Base-by-base conservation (phyloP, 2,113 vertebrate species). In the Picathartes gymnocephalus region DNA sequence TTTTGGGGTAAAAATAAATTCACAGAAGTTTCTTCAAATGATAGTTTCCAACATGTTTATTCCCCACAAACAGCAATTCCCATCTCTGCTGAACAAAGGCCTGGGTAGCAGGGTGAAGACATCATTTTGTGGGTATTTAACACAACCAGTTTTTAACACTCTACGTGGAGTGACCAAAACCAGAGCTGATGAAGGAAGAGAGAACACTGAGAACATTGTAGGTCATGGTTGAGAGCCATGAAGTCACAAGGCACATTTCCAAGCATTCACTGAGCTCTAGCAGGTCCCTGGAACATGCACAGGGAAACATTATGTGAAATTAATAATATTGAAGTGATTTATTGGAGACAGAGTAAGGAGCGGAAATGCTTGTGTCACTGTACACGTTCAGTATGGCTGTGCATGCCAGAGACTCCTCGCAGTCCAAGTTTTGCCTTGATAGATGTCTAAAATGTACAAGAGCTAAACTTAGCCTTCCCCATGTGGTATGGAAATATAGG, bases 361-460 rank as follows among this genome's bases (percentile, higher is more conserved):
- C 80, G 71, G 88, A 94, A 97, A 92, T 95, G 86, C 60, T 72
- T 88, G 23, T 90, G 72, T 92, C 91, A 66, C 76, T 86, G 68
- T 66, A 70, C 60, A 40, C 10, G 50, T 88, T 72, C 68, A 48
- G 66, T 45, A 53, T 1, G 2, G 82, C 85, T 25, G 58, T 90
- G 30, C 72, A 23, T 18, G 88, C 72, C 90, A 94, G 64, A 81
- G 64, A 58, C 91, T 94, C 51, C 60, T 54, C 88, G 58, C 60
- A 95, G 79, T 51, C 91, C 95, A 88, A 93, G 68, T 93, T 93
- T 93, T 93, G 56, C 94, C 92, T 69, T 94, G 76, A 97, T 71
- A 86, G 80, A 95, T 86, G 86, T 65, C 80, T 96, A 60, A 95
- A 93, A 92, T 83, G 71, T 58, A 37, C 54, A 92, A 53, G 31